A percentile compares a stretch with the other conserved stretches of the same genome.
phyloP scores from a whole-genome alignment of 1,140 invertebrate genomes.

The Ganaspis sp. region DNA sequence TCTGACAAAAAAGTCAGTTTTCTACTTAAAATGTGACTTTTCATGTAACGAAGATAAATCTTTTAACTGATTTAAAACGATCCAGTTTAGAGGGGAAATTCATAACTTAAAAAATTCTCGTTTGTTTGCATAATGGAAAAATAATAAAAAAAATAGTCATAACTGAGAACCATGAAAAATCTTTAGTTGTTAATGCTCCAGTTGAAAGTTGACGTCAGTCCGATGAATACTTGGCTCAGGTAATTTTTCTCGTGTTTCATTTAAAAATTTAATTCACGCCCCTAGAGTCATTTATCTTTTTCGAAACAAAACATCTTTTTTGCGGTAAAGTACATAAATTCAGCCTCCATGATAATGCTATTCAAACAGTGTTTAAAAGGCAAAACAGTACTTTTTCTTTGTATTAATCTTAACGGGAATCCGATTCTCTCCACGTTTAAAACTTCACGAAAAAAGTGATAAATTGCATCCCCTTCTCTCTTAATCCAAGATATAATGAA shows the following conservation, averaged over 20 bases:
- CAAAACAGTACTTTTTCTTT: not conserved
- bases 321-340: not conserved
- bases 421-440: not conserved
- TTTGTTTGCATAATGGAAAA: too few species aligned
- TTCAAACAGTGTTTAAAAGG: not conserved
- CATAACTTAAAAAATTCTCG: not conserved
- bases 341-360: not conserved
- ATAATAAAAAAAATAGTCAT: too few species aligned
- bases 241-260: not conserved
- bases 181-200: too few species aligned
- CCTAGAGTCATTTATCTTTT: not conserved
- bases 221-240: not conserved
- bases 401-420: not conserved
- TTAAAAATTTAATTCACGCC: not conserved
- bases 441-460: not conserved
- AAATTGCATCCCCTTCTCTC: not conserved
- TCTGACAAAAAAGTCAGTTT: not conserved
- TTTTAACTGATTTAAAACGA: not conserved
- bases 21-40: not conserved
- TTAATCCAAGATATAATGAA: not conserved
- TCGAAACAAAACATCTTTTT: not conserved
- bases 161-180: too few species aligned
- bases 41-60: not conserved
- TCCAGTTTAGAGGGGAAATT: not conserved
- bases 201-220: too few species aligned